Evolutionary conservation across 2,113 vertebrate genomes (phyloP), one percentile per base, ranked within the genome.

Genomic region (Rhinopomastus cyanomelas): DNA sequence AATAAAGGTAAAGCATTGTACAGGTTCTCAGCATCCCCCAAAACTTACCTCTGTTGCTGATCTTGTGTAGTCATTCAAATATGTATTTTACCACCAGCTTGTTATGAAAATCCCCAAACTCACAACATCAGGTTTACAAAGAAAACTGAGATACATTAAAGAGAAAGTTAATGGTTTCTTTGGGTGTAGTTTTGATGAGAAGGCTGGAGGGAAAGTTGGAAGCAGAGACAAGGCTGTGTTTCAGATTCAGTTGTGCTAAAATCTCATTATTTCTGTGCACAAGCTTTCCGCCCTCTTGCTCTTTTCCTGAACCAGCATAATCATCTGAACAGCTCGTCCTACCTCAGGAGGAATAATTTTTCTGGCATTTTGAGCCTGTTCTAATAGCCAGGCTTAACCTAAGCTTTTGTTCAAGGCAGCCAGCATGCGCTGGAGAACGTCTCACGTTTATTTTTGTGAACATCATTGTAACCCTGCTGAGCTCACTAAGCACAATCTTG

Each of bases 1-100:
- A 97, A 95, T 99, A 85, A 99, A 99, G 98, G 99, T 99, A 94
- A 92, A 84, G 29, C 22, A 12, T 49, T 52, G 23, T 12, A 51
- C 42, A 60, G 49, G 27, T 81, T 72, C 37, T 80, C 25, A 30
- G 15, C 44, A 25, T 56, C 29, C 12, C 22, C 23, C 4, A 13
- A 32, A 79, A 21, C 34, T 17, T 55, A 27, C 27, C 15, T 53
- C 16, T 14, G 3, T 65, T 34, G 17, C 52, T 85, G 22, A 44
- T 80, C 78, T 80, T 46, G 14, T 36, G 74, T 76, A 86, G 18
- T 61, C 20, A 11, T 65, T 32, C 4, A 46, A 79, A 55, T 42
- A 42, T 60, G 9, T 21, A 46, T 93, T 82, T 81, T 81, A 66
- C 34, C 26, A 52, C 22, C 11, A 56, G 10, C 5, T 61, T 75